Evolutionary conservation across 2,113 vertebrate species (phyloP).

Genomic region (Hemichromis elongatus): DNA sequence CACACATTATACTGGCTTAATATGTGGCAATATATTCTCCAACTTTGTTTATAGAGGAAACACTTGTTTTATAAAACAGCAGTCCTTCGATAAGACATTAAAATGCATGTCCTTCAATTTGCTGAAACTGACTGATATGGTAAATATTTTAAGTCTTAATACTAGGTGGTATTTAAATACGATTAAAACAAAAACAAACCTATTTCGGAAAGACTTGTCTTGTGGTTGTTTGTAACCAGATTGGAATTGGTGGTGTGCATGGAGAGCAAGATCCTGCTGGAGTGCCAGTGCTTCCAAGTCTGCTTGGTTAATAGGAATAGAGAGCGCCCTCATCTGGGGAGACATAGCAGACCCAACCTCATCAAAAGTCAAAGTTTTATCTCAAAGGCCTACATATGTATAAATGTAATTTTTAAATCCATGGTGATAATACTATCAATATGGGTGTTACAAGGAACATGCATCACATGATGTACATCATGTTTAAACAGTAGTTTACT

Average conservation of each 20-base stretch:
- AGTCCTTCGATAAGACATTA: neutral
- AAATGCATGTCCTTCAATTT: neutral
- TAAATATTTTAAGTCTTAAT: neutral
- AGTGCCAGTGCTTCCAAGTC: constrained; percentile 83
- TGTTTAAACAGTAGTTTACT: neutral
- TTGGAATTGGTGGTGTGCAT: constrained; percentile 82
- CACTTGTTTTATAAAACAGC: neutral
- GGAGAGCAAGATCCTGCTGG: constrained; percentile 86
- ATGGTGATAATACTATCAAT: neutral
- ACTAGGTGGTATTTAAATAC: neutral
- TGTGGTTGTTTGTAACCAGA: constrained; percentile 83
- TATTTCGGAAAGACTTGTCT: constrained; percentile 86
- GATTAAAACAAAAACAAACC: constrained; percentile 61
- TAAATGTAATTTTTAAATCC: neutral
- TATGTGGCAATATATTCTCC: neutral
- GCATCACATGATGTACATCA: neutral
- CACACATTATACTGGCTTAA: neutral
- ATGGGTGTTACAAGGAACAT: neutral
- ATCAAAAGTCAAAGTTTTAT: neutral
- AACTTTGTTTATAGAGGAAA: neutral
- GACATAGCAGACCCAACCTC: neutral
- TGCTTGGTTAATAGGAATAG: constrained; percentile 82
- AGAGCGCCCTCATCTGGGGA: constrained; percentile 78
- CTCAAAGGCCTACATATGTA: neutral
- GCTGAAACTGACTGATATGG: neutral